A percentile compares a stretch with the other conserved stretches of the same genome.
These are phyloP conservation scores for Amazonetta brasiliensis DNA, from an alignment of 2,797 vertebrate species.

Conservation along the genomic window DNA sequence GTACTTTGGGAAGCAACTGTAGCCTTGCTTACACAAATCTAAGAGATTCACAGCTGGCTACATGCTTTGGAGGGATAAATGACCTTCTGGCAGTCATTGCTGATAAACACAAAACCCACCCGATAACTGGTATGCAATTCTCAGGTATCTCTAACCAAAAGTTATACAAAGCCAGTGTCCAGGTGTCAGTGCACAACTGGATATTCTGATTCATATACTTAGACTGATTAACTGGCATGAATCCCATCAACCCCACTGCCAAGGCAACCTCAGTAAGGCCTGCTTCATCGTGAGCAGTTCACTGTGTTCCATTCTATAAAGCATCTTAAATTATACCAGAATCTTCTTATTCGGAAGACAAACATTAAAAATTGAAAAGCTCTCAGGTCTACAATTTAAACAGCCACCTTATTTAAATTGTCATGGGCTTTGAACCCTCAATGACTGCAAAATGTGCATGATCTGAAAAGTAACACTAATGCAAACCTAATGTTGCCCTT, in stretches of 20 bases:
- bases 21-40: neutral
- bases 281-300: neutral
- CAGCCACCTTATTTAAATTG: slow-evolving; percentile 1
- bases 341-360: slow-evolving; percentile 3
- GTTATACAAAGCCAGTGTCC: slow-evolving; percentile 18
- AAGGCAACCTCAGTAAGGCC: slow-evolving; percentile 49
- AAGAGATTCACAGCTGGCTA: neutral
- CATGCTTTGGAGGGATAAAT: neutral
- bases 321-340: slow-evolving; percentile 27
- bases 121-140: neutral
- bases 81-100: neutral
- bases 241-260: slow-evolving; percentile 16
- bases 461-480: slow-evolving; percentile 37
- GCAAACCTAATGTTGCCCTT: slow-evolving; percentile 41
- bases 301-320: neutral
- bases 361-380: slow-evolving; percentile 50
- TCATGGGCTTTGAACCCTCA: neutral
- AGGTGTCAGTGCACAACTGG: slow-evolving; percentile 57
- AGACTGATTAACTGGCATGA: slow-evolving; percentile 65
- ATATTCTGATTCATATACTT: slow-evolving; percentile 52
- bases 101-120: neutral
- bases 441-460: neutral
- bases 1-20: neutral
- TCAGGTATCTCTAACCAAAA: neutral
- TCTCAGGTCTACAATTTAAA: slow-evolving; percentile 47